Base-by-base conservation (phyloP, 2,888 invertebrate genomes). In the Sinopyrophorus schimmeli region DNA sequence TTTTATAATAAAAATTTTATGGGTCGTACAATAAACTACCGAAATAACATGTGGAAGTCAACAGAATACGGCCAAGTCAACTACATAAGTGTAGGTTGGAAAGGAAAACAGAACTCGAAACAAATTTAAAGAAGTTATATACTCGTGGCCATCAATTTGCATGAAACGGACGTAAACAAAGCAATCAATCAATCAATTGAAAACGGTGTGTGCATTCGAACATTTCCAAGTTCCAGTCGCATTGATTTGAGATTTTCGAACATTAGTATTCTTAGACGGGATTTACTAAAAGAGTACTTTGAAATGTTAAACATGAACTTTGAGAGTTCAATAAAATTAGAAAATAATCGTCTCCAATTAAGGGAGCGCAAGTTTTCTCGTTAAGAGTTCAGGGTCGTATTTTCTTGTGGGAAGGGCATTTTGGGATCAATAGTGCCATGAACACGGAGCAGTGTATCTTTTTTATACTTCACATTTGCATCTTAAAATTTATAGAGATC, bases 161-260 rank as follows among this genome's bases (percentile, higher is more conserved):
- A 46, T 50, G 43, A 50, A 50, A 44, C 46, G 44, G 47, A 53
- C 47, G 52, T 39, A 53, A 53, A 47, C 52, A 53, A 48, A 28
- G 43, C 44, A 46, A 53, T 53, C 53, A 53, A 53, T 53, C 53
- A 53, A 48, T 53, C 53, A 46, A 53, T 52, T 50, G 39, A 37
- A n/a, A 40, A 31, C 35, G 24, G n/a, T 24, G 35, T 35, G 24
- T 35, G 24, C 16, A 35, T 23, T 35, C 35, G 16, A 23, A 15
- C 31, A 27, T 27, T 41, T 40, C 31, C 31, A 30, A 41, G 24
- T 23, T 24, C 16, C 7, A 15, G 35, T 35, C 35, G 10, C 35
- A 24, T 24, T 35, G 35, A 35, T 35, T 24, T 16, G 15, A 9
- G 23, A 9, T 24, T n/a, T 24, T 35, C 35, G 24, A 35, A 35